Base-by-base conservation (phyloP, 2,113 vertebrate genomes). In the Etheostoma cragini region DNA sequence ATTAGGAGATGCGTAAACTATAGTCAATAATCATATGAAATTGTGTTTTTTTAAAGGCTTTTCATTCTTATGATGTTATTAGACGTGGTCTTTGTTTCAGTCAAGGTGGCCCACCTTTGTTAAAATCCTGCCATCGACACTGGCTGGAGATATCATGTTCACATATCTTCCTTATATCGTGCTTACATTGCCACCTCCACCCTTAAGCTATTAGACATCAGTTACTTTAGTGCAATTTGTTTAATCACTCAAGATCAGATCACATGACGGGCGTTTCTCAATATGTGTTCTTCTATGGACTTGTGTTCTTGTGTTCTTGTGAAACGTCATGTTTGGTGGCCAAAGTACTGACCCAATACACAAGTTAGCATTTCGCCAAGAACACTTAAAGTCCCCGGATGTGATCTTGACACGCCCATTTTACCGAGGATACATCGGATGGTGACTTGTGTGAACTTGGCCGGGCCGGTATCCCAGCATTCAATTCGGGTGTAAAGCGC, bases 161-260 rank as follows among this genome's bases (percentile, higher is more conserved):
- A 4, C 30, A 30, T 30, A 30, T 30, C 30, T 30, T 30, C 2
- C 30, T 30, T 30, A 30, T 30, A 30, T 30, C 30, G 64, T 26
- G n/a, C 13, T 26, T 11, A n/a, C 46, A 30, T 26, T 57, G 67
- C 54, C 24, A 22, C 56, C 46, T 52, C 57, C 52, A 38, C 58
- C 56, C 24, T n/a, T 46, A 67, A 78, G 71, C 70, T 61, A 63
- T 65, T 26, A 63, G 45, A 54, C 49, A 64, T 22, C 66, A 38
- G 64, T 60, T 63, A 76, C 33, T 16, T n/a, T 30, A 24, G 52
- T 21, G n/a, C 10, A 26, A 46, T 69, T 72, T 52, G 42, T 64
- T 58, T 72, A 49, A 72, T 80, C 60, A 63, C 54, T 53, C 30
- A 35, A 24, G 21, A 19, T 3, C 50, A 50, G 16, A 49, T 76